phyloP scores from a whole-genome alignment of 1,140 invertebrate species.

The Calephelis nemesis region DNA sequence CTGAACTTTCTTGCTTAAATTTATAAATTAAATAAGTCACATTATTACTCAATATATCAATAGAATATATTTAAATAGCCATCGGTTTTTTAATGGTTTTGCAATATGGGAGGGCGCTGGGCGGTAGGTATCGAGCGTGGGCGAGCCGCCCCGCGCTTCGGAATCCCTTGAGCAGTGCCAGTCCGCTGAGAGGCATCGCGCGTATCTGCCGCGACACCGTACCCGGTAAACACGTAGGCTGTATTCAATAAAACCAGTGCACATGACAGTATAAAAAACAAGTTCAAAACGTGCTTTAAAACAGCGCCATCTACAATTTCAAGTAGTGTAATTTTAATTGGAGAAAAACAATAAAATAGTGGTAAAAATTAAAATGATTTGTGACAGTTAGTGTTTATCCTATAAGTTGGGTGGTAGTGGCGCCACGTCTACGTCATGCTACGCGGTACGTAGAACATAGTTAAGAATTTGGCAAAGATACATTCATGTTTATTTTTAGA shows the following conservation, averaged over 20 bases:
- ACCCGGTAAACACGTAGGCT: slow-evolving; percentile 28
- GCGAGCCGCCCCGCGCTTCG: slow-evolving; percentile 62
- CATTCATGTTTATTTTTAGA: slow-evolving; percentile 5
- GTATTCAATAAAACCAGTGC: slow-evolving; percentile 26
- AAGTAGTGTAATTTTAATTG: slow-evolving; percentile 15
- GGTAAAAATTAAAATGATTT: slow-evolving; percentile 58
- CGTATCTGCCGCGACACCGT: slow-evolving; percentile 42
- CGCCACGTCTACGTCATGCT: slow-evolving; percentile 60
- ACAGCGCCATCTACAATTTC: slow-evolving; percentile 25
- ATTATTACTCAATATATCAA: background rate
- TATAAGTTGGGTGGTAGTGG: slow-evolving; percentile 53
- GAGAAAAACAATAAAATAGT: slow-evolving; percentile 45
- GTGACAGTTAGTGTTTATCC: slow-evolving; percentile 64
- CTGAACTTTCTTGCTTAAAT: too few species aligned
- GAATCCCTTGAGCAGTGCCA: slow-evolving; percentile 49
- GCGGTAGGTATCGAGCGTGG: slow-evolving; percentile 74
- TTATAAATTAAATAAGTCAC: too few species aligned
- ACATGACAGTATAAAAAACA: slow-evolving; percentile 39
- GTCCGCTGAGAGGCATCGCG: slow-evolving; percentile 50
- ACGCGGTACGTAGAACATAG: slow-evolving; percentile 48
- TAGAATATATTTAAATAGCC: slow-evolving; percentile 44
- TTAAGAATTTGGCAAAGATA: background rate
- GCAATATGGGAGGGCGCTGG: slow-evolving; percentile 69
- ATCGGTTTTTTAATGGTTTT: slow-evolving; percentile 71
- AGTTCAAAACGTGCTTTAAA: slow-evolving; percentile 33